phyloP scores from a whole-genome alignment of 2,888 invertebrate species.

The Acanthosepion pharaonis region DNA sequence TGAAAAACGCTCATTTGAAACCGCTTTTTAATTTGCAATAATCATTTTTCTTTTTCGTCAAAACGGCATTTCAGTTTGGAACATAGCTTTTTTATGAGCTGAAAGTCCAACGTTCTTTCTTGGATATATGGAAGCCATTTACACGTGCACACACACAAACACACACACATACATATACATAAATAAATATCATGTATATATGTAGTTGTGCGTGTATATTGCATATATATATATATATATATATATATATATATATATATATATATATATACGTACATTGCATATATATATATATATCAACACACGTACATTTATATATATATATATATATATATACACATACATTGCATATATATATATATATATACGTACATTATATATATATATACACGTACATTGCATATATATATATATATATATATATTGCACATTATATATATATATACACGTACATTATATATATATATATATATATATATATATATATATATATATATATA shows the following conservation, averaged over 20 bases:
- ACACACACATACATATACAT: neutral
- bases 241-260: slow-evolving; percentile 17
- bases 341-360: too few relatives aligned
- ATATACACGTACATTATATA: too few relatives aligned
- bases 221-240: neutral
- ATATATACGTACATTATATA: too few relatives aligned
- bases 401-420: too few relatives aligned
- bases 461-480: too few relatives aligned
- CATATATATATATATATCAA: neutral
- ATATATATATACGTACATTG: neutral
- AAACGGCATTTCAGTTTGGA: neutral
- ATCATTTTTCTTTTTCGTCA: neutral
- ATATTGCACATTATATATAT: too few relatives aligned
- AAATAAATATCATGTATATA: neutral
- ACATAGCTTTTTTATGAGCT: neutral
- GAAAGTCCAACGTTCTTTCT: neutral
- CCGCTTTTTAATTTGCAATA: neutral
- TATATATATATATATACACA: too few relatives aligned
- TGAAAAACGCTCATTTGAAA: neutral
- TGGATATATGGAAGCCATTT: neutral
- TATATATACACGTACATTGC: too few relatives aligned
- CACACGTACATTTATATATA: too few relatives aligned
- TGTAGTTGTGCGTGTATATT: too few relatives aligned
- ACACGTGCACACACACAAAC: neutral
- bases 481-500: too few relatives aligned